phyloP scores from a whole-genome alignment of 2,888 invertebrate species.

The Macropis europaea region DNA sequence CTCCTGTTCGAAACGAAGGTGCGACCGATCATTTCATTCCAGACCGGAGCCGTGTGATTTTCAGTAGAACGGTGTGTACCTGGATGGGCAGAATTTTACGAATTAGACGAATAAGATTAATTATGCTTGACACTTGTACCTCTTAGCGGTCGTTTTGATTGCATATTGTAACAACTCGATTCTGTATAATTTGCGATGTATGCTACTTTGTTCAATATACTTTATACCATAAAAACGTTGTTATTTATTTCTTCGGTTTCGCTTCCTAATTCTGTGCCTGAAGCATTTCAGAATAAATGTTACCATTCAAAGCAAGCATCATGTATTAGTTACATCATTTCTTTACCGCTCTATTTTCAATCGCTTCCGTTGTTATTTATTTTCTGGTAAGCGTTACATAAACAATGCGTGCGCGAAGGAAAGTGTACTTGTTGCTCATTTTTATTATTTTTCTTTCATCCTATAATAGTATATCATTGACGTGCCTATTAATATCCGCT shows the following conservation, averaged over 20 bases:
- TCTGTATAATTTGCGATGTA: conserved; percentile 57
- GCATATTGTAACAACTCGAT: conserved; percentile 41
- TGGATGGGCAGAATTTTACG: neutral
- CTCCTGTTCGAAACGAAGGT: neutral
- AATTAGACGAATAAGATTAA: neutral
- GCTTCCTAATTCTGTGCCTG: conserved; percentile 37
- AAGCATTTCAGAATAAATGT: conserved; percentile 5
- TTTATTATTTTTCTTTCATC: neutral
- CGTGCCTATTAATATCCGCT: conserved; percentile 3
- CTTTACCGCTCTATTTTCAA: neutral
- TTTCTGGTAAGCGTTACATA: neutral
- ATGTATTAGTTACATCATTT: neutral
- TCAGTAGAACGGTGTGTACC: neutral
- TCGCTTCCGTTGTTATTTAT: neutral
- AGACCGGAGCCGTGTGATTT: neutral
- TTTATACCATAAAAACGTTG: conserved; percentile 43
- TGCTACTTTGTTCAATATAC: conserved; percentile 57
- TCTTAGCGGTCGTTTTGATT: conserved; percentile 51
- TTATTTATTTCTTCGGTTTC: conserved; percentile 44
- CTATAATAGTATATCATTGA: neutral
- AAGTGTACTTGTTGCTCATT: neutral
- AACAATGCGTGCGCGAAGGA: neutral
- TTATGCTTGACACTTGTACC: neutral
- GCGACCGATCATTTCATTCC: neutral
- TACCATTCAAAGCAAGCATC: neutral